Conservation (phyloP, 2,888 invertebrate genomes). For the Aleiodes leptofemur region DNA sequence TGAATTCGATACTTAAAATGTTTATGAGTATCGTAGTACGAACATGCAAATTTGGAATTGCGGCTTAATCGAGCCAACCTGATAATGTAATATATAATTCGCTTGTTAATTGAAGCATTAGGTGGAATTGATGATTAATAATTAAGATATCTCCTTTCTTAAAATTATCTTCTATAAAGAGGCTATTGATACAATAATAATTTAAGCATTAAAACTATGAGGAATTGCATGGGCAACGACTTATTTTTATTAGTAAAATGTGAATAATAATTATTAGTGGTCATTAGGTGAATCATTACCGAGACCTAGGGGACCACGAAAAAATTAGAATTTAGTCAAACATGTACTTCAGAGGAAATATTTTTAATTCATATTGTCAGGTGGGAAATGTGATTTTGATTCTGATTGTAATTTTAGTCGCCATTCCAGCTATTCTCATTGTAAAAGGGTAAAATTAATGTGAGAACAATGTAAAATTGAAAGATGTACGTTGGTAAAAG, state of each 20-base stretch:
- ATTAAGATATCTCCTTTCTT: neutral
- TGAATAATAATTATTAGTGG: conserved; percentile 3
- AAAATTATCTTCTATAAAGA: neutral
- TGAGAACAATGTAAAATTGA: neutral
- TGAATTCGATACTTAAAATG: neutral
- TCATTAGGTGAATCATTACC: conserved; percentile 56
- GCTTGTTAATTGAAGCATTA: neutral
- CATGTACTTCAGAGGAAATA: conserved; percentile 57
- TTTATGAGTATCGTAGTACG: no score
- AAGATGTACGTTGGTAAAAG: neutral
- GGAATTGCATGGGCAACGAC: neutral
- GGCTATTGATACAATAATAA: no score
- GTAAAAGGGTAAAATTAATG: neutral
- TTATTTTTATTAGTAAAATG: neutral
- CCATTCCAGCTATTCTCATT: neutral
- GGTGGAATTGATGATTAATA: neutral
- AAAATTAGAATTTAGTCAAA: conserved; percentile 42
- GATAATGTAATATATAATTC: neutral
- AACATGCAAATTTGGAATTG: neutral
- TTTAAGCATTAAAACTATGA: neutral
- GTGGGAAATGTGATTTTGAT: conserved; percentile 29
- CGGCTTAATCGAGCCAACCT: conserved; percentile 11
- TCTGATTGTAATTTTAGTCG: neutral
- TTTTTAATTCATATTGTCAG: conserved; percentile 54
- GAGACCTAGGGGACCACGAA: conserved; percentile 64